Base-by-base conservation (phyloP, 2,888 invertebrate species). In the Linnaemya tessellans region DNA sequence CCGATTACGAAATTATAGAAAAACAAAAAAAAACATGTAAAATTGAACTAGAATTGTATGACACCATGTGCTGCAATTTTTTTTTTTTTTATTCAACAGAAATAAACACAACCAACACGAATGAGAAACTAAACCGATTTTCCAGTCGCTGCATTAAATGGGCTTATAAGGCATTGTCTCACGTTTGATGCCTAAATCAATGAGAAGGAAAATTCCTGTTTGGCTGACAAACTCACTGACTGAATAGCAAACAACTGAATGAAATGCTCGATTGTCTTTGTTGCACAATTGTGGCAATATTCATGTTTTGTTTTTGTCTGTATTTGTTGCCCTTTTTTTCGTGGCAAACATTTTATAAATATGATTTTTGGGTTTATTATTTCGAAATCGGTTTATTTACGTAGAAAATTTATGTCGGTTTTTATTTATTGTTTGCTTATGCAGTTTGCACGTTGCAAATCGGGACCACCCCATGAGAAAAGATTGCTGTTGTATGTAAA, bases 91-190 rank as follows among this genome's bases (percentile, higher is more conserved):
- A 25, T 30, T 43, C 4, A 30, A 30, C 43, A 56, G 43, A 56
- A 58, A 51, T 22, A 46, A 46, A 35, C 15, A 35, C 9, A 43
- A 25, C n/a, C 58, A 43, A 67, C 5, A 30, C 54, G 56, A 25
- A 41, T 25, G 9, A 30, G 58, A 75, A 43, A 56, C 18, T 46
- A 56, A 80, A 73, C 11, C 68, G 73, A 80, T 84, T 84, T 79
- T 68, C 41, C 74, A 70, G 58, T 75, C 75, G 81, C 79, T 74
- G 81, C 79, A 58, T 75, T 85, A 71, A 85, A 85, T 85, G 64
- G 70, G 58, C 20, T 85, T 82, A 70, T 51, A 20, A 58, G 13
- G 10, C 54, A 62, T 70, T 78, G 81, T 74, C 81, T 79, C 81
- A 85, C 84, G 81, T 82, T 65, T 70, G 68, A 68, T 84, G 77